Evolutionary conservation across 2,113 vertebrate species (phyloP).

Genomic region (Lagopus leucura): DNA sequence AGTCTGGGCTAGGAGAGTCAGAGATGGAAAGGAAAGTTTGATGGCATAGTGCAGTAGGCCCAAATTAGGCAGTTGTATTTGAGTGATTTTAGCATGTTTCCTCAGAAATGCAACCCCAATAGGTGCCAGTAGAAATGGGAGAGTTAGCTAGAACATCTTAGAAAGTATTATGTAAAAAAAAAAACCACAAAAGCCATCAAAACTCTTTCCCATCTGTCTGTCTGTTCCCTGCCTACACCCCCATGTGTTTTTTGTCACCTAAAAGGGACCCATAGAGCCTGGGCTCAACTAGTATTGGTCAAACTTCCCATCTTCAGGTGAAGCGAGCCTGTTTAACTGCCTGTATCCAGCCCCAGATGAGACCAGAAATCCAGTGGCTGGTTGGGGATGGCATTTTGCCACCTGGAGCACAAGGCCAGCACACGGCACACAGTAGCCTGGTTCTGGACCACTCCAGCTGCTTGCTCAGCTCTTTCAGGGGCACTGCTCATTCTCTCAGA

Average conservation of each 20-base stretch:
- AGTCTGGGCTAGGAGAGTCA: background rate
- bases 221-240: rapidly evolving
- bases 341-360: background rate
- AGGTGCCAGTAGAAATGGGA: background rate
- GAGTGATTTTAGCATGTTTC: background rate
- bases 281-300: background rate
- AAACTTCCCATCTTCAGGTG: background rate
- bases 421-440: rapidly evolving
- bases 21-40: background rate
- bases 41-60: background rate
- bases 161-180: background rate
- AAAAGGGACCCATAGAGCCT: background rate
- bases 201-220: background rate
- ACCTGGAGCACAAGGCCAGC: background rate
- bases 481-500: background rate
- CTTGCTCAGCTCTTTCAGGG: slow-evolving; percentile 45
- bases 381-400: background rate
- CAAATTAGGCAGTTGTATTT: background rate
- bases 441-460: background rate
- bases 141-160: background rate
- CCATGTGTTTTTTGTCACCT: background rate
- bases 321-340: background rate
- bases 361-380: background rate
- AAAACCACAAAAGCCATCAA: background rate
- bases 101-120: background rate